Conservation (phyloP, 1,140 invertebrate species). For the Zeugodacus cucurbitae region DNA sequence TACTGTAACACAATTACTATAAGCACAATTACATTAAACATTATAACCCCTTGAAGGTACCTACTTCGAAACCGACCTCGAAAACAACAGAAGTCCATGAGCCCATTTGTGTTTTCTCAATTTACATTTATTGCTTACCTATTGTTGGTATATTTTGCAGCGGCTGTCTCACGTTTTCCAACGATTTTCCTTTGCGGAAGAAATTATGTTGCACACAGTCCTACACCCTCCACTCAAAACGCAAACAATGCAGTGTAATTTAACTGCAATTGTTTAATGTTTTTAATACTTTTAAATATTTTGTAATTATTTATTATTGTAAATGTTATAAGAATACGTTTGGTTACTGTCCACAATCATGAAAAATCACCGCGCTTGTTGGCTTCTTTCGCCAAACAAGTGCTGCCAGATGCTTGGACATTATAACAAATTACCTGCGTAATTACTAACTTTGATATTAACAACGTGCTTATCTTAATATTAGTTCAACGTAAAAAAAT, state of each 20-base stretch:
- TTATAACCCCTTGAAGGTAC: too few species aligned
- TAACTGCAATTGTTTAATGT: too few species aligned
- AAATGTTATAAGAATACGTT: neutral
- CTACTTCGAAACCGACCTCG: neutral
- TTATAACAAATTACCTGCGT: too few species aligned
- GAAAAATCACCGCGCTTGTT: slow-evolving; percentile 31
- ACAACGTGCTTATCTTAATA: too few species aligned
- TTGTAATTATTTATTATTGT: neutral
- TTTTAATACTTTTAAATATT: neutral
- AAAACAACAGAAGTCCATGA: slow-evolving; percentile 7
- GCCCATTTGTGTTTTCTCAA: slow-evolving; percentile 7
- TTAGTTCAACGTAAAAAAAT: too few species aligned
- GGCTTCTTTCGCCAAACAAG: slow-evolving; percentile 8
- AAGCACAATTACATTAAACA: neutral
- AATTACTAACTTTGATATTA: too few species aligned
- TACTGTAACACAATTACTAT: neutral
- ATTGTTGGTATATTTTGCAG: neutral
- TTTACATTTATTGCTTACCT: neutral
- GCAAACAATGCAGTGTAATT: neutral
- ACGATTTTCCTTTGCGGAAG: neutral
- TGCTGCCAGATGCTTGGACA: neutral
- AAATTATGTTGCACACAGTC: neutral
- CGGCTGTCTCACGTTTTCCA: neutral
- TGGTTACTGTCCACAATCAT: neutral
- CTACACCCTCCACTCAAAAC: neutral